Conservation (phyloP, 2,113 vertebrate species). For the Gobio gobio region DNA sequence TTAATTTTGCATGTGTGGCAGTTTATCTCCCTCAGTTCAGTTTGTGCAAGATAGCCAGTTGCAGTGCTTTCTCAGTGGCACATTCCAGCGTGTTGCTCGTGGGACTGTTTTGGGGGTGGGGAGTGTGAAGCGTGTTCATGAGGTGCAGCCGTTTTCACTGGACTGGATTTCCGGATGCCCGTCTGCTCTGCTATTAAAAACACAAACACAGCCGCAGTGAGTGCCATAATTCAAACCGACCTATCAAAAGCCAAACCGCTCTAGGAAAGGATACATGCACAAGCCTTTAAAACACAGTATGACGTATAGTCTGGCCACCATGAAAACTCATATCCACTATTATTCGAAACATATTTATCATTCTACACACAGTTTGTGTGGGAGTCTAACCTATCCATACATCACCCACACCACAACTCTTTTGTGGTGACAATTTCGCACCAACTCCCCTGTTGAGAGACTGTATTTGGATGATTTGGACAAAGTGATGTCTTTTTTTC, state of each 20-base stretch:
- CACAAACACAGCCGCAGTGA: conserved; percentile 50
- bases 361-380: conserved; percentile 18
- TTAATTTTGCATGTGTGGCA: conserved; percentile 44
- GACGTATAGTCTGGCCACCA: conserved; percentile 6
- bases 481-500: conserved; percentile 4
- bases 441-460: background rate
- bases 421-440: conserved; percentile 6
- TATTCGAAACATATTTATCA: conserved; percentile 31
- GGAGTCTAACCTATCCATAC: conserved; percentile 7
- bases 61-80: conserved; percentile 21
- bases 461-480: background rate
- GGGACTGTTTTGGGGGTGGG: conserved; percentile 32
- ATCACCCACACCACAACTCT: background rate
- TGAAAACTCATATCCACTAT: conserved; percentile 4
- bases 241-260: conserved; percentile 15
- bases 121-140: conserved; percentile 42
- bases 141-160: conserved; percentile 37
- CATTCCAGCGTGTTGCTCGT: conserved; percentile 46
- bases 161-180: conserved; percentile 57
- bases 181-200: conserved; percentile 44
- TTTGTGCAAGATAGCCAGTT: background rate
- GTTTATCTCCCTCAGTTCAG: background rate
- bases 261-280: background rate
- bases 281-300: conserved; percentile 1
- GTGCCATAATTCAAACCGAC: conserved; percentile 2